Conservation (phyloP, 2,113 vertebrate genomes). For the Xiphias gladius region DNA sequence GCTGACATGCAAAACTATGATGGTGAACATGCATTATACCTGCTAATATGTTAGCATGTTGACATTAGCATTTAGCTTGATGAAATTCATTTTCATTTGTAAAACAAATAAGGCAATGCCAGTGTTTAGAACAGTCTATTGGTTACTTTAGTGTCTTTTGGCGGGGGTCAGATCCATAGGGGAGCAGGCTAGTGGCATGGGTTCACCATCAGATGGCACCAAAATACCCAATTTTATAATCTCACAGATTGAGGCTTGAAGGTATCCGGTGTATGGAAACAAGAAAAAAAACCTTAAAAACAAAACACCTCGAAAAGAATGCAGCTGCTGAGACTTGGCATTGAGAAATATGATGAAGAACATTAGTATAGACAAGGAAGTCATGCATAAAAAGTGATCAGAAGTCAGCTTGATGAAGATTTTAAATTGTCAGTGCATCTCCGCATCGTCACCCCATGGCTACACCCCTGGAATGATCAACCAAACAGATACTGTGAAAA, state of each 20-base stretch:
- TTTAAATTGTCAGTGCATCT: not conserved
- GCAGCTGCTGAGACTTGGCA: not conserved
- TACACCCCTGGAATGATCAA: constrained; percentile 3
- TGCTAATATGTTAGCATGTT: not conserved
- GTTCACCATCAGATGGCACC: not conserved
- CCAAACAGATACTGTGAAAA: constrained; percentile 23
- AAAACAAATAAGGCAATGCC: not conserved
- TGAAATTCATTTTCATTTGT: too few species aligned
- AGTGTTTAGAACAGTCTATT: not conserved
- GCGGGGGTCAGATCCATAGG: too few species aligned
- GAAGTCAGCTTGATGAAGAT: not conserved
- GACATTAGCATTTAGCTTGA: not conserved
- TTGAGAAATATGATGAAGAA: not conserved
- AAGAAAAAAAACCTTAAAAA: not conserved
- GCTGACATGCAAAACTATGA: too few species aligned
- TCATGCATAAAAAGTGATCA: not conserved
- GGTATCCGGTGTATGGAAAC: not conserved
- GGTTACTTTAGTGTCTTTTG: not conserved
- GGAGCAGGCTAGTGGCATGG: too few species aligned
- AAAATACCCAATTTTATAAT: not conserved
- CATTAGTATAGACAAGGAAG: not conserved
- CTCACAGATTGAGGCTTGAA: not conserved
- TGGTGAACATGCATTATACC: not conserved
- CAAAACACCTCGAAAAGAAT: not conserved
- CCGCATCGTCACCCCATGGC: not conserved